Evolutionary conservation across 1,140 invertebrate genomes (phyloP), one percentile per base, ranked within the genome.

Genomic region (Anoplolepis gracilipes): DNA sequence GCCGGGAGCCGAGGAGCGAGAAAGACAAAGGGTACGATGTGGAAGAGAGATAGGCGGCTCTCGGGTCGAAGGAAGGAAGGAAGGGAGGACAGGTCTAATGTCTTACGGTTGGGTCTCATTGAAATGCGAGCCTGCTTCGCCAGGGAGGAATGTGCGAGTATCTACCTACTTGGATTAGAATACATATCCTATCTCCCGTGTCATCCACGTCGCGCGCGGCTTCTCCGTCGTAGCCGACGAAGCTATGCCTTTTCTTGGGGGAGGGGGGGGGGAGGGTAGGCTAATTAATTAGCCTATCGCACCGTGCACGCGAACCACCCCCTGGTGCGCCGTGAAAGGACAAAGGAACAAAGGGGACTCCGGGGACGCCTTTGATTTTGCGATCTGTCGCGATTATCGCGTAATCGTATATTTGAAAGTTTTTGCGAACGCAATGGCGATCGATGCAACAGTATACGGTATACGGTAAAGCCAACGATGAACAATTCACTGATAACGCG

Each of bases 151-250:
- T 87, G 85, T 79, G 78, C 61, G 65, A 87, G 88, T 87, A 84
- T 84, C 55, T 57, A 79, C 57, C 61, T 84, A 70, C 65, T 73
- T 57, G 70, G 79, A 81, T 90, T 89, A 87, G 88, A 90, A 90
- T 87, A 90, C 73, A 89, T 89, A 90, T 87, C 88, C 88, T 89
- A 89, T 89, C 88, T 89, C 61, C 57, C 61, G 88, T 89, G 88
- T 90, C 87, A 89, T 90, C 85, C 87, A 84, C 70, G 88, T 84
- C 84, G 88, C 62, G 42, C 10, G 87, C 59, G 69, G 86, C 85
- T 82, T 72, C 84, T 89, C 61, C 61, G 73, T 53, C 25, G 28
- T 81, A 62, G 81, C 73, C 73, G 82, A 28, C 73, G 82, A 28
- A 62, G 72, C 67, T 78, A 87, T 72, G 72, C 69, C 87, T 85